Evolutionary conservation across 1,140 invertebrate species (phyloP), one percentile per base, ranked within the genome.

Genomic region (Drosophila hydei): DNA sequence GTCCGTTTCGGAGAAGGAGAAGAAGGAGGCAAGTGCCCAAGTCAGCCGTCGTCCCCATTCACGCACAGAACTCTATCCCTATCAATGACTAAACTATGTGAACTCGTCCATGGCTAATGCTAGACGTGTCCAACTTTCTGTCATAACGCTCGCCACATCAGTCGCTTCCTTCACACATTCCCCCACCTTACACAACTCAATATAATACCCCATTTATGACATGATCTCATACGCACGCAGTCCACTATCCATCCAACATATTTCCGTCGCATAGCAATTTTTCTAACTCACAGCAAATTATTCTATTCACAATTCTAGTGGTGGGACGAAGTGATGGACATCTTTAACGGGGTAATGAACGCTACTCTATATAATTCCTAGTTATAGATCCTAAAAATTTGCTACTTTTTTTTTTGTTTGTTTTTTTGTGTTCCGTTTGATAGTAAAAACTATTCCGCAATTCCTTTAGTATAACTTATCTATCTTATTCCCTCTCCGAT

Each of bases 241-340:
- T 23, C 16, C 48, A 42, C 45, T 18, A 21, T 54, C 21, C 8
- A 7, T 18, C 5, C n/a, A n/a, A n/a, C n/a, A 63, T 51, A 27
- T 38, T 60, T 38, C 21, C 5, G n/a, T 50, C 48, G 33, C 51
- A 23, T 60, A 43, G 58, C 65, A 68, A 83, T 63, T 77, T 30
- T 73, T 78, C 61, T 89, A 88, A 88, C 83, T 87, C 83, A 88
- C 78, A 63, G 81, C 83, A 87, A 77, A 77, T 76, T 65, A 88
- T 89, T 72, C 61, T 88, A 72, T 89, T 88, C 83, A 88, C 84
- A 94, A 94, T 96, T 96, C 93, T 96, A 97, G 96, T 97, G 96
- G 96, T 97, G 96, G 96, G 96, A 97, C 94, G 96, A 97, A 94
- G 95, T 97, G 93, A 96, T 97, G 95, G 96, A 97, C 93, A 96